These are phyloP conservation scores for Sakesphorus luctuosus DNA, from an alignment of 2,113 vertebrate genomes.

Conservation along the genomic window DNA sequence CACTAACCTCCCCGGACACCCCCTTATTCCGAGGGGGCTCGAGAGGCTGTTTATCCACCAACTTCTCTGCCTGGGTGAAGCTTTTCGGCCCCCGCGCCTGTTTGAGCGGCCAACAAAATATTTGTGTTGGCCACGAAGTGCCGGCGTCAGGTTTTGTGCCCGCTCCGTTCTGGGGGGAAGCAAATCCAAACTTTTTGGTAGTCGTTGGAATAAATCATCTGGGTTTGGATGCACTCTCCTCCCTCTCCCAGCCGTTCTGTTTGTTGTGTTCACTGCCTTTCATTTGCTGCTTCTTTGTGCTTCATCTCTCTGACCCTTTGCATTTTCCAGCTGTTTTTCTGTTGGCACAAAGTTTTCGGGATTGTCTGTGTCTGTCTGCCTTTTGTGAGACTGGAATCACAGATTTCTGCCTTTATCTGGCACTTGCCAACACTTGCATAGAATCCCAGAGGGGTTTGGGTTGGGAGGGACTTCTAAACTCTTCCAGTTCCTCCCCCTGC, in stretches of 20 bases:
- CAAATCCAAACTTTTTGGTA: background rate
- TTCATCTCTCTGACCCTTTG: background rate
- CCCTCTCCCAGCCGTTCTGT: background rate
- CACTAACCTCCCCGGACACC: background rate
- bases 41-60: background rate
- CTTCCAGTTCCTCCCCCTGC: background rate
- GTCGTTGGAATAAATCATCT: background rate
- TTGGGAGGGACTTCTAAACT: background rate
- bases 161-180: background rate
- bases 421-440: background rate
- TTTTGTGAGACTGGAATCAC: accelerated
- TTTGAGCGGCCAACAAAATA: background rate
- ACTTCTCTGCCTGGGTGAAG: background rate
- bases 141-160: background rate
- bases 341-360: too few species aligned
- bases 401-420: background rate
- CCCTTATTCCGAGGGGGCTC: background rate
- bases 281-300: background rate
- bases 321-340: background rate
- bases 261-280: background rate
- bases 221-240: background rate
- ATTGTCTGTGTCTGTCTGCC: background rate
- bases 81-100: background rate
- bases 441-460: background rate
- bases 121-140: constrained; percentile 33